A percentile compares a stretch with the other conserved stretches of the same genome.
Conservation (phyloP, 2,888 invertebrate genomes). For the Apomyelois bistriatella region DNA sequence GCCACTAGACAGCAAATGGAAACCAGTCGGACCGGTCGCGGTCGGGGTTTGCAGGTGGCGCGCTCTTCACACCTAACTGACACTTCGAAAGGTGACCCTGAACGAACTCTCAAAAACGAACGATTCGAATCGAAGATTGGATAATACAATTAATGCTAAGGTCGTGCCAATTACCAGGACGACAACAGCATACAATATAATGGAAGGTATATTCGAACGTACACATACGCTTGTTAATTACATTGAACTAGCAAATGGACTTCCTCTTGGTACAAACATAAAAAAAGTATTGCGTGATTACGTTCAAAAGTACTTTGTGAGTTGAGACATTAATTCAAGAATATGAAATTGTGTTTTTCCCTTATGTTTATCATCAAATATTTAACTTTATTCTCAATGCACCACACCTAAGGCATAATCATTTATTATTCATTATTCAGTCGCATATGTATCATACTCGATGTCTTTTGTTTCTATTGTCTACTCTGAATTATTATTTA, state of each 20-base stretch:
- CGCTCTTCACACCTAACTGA: conserved; percentile 33
- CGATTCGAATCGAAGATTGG: conserved; percentile 16
- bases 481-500: conserved; percentile 32
- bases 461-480: conserved; percentile 50
- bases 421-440: conserved; percentile 61
- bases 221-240: not conserved
- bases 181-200: not conserved
- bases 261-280: not conserved
- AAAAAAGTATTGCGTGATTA: conserved; percentile 4
- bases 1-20: conserved; percentile 38
- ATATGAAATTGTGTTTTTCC: conserved; percentile 38
- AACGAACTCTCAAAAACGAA: conserved; percentile 31
- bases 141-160: conserved; percentile 6
- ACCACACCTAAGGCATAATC: conserved; percentile 44
- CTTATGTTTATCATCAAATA: conserved; percentile 47
- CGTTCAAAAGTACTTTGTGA: conserved; percentile 16
- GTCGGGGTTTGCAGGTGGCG: conserved; percentile 47
- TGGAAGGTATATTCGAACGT: conserved; percentile 8
- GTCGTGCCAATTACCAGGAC: conserved; percentile 9
- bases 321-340: conserved; percentile 13
- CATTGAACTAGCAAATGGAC: not conserved
- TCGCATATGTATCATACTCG: conserved; percentile 50
- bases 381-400: conserved; percentile 57
- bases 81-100: conserved; percentile 49
- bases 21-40: conserved; percentile 54